These are phyloP conservation scores for Tethya wilhelma DNA, from an alignment of 37 sponge, comb jelly and placozoan species.

Conservation along the genomic window DNA sequence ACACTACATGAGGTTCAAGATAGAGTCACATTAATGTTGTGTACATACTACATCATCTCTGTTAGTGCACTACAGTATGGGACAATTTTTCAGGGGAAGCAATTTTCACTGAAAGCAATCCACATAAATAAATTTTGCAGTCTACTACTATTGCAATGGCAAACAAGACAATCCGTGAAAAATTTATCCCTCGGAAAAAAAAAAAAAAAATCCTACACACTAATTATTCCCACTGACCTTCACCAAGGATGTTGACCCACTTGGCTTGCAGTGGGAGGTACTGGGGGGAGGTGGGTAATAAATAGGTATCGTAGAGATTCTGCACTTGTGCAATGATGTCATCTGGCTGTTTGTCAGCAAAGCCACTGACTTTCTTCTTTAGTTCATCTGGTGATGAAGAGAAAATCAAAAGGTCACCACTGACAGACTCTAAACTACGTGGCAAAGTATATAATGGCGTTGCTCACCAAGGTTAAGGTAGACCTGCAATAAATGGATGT, in stretches of 20 bases:
- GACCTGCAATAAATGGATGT: constrained; percentile 42
- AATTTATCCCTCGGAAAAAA: too few species aligned
- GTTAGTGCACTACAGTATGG: too few species aligned
- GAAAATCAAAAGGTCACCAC: too few species aligned
- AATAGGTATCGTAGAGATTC: constrained; percentile 4
- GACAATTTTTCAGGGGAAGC: not conserved
- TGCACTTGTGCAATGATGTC: constrained; percentile 3
- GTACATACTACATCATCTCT: too few species aligned
- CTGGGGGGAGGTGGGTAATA: constrained; percentile 22
- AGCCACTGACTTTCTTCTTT: not conserved
- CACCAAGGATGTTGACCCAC: not conserved
- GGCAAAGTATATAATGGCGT: too few species aligned
- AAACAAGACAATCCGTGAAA: too few species aligned
- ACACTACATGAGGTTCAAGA: too few species aligned
- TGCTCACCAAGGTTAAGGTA: constrained; percentile 48
- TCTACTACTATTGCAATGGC: not conserved
- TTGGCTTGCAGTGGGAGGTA: constrained; percentile 16
- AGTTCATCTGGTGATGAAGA: constrained; percentile 28
- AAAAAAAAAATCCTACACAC: too few species aligned
- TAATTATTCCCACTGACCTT: constrained; percentile 4
- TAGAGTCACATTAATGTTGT: too few species aligned
- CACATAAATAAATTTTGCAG: not conserved
- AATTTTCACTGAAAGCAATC: not conserved
- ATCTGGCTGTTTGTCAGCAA: not conserved
- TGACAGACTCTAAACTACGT: too few species aligned